These are phyloP conservation scores for Caenorhabditis sp. DNA, from an alignment of 2,888 invertebrate species.

Conservation along the genomic window DNA sequence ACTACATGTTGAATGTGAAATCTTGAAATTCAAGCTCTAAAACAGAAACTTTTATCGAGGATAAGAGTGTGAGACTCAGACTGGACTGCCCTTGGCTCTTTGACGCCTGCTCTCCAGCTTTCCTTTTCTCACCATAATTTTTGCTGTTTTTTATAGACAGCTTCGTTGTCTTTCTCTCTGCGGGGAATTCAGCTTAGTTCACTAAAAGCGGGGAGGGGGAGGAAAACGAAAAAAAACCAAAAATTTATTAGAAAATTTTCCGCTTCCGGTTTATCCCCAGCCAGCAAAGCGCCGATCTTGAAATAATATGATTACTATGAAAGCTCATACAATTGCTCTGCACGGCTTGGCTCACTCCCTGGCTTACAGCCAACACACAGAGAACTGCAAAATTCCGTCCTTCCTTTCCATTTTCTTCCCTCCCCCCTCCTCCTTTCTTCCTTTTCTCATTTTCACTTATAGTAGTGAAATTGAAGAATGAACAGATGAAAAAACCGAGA, in stretches of 20 bases:
- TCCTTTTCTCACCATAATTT: constrained; percentile 59
- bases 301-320: constrained; percentile 47
- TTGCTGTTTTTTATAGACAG: constrained; percentile 44
- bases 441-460: constrained; percentile 8
- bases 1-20: too few species aligned
- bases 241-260: constrained; percentile 33
- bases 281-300: too few species aligned
- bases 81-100: neutral
- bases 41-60: neutral
- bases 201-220: too few species aligned
- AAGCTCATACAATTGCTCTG: constrained; percentile 28
- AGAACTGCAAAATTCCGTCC: constrained; percentile 6
- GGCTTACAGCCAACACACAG: too few species aligned
- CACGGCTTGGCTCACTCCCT: constrained; percentile 4
- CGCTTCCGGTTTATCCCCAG: constrained; percentile 22
- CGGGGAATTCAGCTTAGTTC: neutral
- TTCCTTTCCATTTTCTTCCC: constrained; percentile 4
- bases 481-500: neutral
- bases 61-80: constrained; percentile 11
- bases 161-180: constrained; percentile 4
- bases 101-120: too few species aligned
- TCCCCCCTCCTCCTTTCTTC: constrained; percentile 7
- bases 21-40: too few species aligned
- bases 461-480: constrained; percentile 6
- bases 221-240: too few species aligned